A percentile compares a stretch with the other conserved stretches of the same genome.
Evolutionary conservation across 2,797 vertebrate species (phyloP).

Genomic region (Telmatherina bonti): DNA sequence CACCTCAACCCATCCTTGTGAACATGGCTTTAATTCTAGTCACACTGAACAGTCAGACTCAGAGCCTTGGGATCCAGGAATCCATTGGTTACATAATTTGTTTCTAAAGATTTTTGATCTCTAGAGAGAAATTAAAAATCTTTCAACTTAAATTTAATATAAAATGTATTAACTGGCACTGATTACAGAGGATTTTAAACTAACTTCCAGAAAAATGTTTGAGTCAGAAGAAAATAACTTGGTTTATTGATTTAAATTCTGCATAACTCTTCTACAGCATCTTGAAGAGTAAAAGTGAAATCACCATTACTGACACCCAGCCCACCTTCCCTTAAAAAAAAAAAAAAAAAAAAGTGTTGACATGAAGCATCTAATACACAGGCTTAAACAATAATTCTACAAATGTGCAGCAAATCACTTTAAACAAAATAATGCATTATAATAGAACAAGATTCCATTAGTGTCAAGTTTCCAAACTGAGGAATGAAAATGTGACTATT

Average conservation of each 20-base stretch:
- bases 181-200: not conserved
- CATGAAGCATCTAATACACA: conserved; percentile 43
- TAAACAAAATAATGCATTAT: conserved; percentile 32
- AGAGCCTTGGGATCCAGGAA: too few species aligned
- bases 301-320: conserved; percentile 7
- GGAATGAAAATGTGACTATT: conserved; percentile 6
- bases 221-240: conserved; percentile 57
- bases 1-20: too few species aligned
- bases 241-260: conserved; percentile 40
- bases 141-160: too few species aligned
- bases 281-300: conserved; percentile 28
- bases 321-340: conserved; percentile 35
- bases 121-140: too few species aligned
- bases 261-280: conserved; percentile 26
- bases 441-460: not conserved
- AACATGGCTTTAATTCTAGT: too few species aligned
- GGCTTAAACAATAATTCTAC: conserved; percentile 3
- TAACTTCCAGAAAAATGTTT: too few species aligned
- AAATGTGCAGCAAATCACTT: conserved; percentile 10
- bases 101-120: too few species aligned
- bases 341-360: conserved; percentile 21
- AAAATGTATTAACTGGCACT: not conserved
- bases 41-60: too few species aligned
- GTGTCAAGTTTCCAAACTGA: conserved; percentile 6
- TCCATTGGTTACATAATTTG: too few species aligned